Percentiles rank a stretch among this genome's conserved stretches.
These are phyloP conservation scores for Solenodon paradoxus DNA, from an alignment of 2,113 vertebrate genomes.

Conservation along the genomic window DNA sequence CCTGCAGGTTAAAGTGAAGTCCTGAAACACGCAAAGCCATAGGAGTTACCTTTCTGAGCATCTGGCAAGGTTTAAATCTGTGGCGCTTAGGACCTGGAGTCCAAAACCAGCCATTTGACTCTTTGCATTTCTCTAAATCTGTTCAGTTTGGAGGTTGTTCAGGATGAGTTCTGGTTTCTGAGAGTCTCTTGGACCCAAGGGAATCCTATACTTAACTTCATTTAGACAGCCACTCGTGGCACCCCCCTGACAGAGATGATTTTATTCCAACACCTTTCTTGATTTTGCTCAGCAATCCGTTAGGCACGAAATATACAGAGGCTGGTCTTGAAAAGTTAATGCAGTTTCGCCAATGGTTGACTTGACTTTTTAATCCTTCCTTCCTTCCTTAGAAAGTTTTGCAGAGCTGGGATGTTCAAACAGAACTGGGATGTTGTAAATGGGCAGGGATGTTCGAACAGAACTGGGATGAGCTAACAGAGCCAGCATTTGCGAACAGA, in stretches of 20 bases:
- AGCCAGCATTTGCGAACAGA: too few species aligned
- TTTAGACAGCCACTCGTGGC: neutral
- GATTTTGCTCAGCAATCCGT: neutral
- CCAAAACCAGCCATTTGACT: neutral
- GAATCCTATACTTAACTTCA: neutral
- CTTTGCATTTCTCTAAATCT: neutral
- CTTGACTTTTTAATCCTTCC: neutral
- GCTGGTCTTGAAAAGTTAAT: constrained; percentile 10
- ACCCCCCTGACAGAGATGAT: neutral
- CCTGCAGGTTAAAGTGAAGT: neutral
- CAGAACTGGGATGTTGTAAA: too few species aligned
- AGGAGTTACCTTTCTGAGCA: neutral
- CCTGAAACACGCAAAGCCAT: neutral
- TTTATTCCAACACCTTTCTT: neutral
- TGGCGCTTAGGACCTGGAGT: neutral
- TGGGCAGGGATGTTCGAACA: too few species aligned
- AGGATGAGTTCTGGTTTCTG: neutral
- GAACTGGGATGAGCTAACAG: too few species aligned
- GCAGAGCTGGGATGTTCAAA: neutral
- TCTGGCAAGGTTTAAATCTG: neutral
- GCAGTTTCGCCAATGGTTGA: neutral
- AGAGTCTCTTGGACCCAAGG: neutral
- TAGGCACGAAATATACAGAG: neutral
- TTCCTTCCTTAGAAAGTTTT: neutral
- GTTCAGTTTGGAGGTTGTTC: neutral